A percentile compares a stretch with the other conserved stretches of the same genome.
phyloP scores from a whole-genome alignment of 2,113 vertebrate genomes.

The Mastomys coucha region DNA sequence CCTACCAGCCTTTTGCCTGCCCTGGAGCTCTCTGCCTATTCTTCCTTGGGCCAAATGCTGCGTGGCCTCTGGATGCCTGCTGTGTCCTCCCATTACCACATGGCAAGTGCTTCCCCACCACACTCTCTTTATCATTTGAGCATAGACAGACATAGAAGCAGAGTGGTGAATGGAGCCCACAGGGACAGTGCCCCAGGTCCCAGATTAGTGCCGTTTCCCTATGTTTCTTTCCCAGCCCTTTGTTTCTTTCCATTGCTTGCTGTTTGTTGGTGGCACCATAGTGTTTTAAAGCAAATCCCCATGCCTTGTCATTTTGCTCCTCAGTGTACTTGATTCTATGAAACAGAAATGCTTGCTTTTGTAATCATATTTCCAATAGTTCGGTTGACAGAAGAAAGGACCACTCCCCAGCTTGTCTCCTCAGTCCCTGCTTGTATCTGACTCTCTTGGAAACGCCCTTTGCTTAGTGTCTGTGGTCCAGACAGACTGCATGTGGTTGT shows the following conservation, averaged over 20 bases:
- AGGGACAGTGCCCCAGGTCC: background rate
- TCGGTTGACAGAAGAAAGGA: background rate
- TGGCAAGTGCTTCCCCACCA: too few species aligned
- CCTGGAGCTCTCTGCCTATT: background rate
- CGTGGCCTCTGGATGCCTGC: background rate
- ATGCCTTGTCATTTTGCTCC: background rate
- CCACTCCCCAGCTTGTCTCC: background rate
- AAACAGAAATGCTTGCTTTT: background rate
- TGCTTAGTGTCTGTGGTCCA: background rate
- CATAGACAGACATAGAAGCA: background rate
- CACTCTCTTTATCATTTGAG: background rate
- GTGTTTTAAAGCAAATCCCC: conserved; percentile 41
- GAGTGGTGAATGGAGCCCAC: background rate
- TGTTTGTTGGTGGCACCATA: background rate
- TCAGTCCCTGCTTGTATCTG: background rate
- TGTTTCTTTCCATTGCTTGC: background rate
- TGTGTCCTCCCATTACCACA: background rate
- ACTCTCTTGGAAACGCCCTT: background rate
- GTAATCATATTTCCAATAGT: background rate
- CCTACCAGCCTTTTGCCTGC: background rate
- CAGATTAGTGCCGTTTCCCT: background rate
- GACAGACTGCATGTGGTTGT: rapidly evolving
- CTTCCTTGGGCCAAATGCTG: background rate
- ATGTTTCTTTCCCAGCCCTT: background rate
- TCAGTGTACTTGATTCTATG: background rate